Percentiles rank a stretch among this genome's conserved stretches.
Evolutionary conservation across 2,888 invertebrate species (phyloP).

Genomic region (Charanyca ferruginea): DNA sequence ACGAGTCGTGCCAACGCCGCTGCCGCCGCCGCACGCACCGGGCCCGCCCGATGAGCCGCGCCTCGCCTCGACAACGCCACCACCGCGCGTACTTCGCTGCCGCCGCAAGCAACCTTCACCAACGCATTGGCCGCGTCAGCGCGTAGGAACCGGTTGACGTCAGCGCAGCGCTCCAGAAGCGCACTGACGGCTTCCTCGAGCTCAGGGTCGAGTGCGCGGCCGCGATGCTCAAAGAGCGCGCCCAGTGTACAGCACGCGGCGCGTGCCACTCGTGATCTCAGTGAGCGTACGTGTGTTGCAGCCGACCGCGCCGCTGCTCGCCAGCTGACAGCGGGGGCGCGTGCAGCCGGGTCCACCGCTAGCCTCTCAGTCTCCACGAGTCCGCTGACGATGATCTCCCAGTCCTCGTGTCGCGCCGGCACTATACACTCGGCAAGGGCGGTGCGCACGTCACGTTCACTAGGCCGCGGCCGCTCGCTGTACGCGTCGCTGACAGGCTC

Average conservation of each 20-base stretch:
- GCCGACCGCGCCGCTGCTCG: conserved; percentile 93
- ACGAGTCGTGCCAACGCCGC: conserved; percentile 94
- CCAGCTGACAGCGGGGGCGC: conserved; percentile 93
- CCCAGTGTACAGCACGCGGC: conserved; percentile 96
- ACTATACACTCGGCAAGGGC: conserved; percentile 84
- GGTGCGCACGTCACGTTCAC: conserved; percentile 81
- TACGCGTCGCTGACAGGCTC: conserved; percentile 70
- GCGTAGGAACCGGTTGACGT: conserved; percentile 97
- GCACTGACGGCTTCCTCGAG: conserved; percentile 96
- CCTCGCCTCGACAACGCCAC: conserved; percentile 93
- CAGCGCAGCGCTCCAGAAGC: conserved; percentile 96
- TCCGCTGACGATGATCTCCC: conserved; percentile 95
- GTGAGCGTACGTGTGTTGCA: conserved; percentile 95
- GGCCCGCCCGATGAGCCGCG: conserved; percentile 95
- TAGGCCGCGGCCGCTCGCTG: conserved; percentile 64
- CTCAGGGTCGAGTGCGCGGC: conserved; percentile 93
- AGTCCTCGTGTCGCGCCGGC: conserved; percentile 93
- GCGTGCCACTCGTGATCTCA: conserved; percentile 98
- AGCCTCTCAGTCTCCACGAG: conserved; percentile 93
- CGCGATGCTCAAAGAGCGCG: conserved; percentile 94
- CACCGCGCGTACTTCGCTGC: conserved; percentile 93
- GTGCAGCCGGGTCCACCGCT: conserved; percentile 92
- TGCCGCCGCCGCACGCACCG: conserved; percentile 96
- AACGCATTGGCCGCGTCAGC: conserved; percentile 97
- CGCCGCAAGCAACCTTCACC: conserved; percentile 95